A percentile compares a stretch with the other conserved stretches of the same genome.
These are phyloP conservation scores for Ambastaia sidthimunki DNA, from an alignment of 2,797 vertebrate species.

Conservation along the genomic window DNA sequence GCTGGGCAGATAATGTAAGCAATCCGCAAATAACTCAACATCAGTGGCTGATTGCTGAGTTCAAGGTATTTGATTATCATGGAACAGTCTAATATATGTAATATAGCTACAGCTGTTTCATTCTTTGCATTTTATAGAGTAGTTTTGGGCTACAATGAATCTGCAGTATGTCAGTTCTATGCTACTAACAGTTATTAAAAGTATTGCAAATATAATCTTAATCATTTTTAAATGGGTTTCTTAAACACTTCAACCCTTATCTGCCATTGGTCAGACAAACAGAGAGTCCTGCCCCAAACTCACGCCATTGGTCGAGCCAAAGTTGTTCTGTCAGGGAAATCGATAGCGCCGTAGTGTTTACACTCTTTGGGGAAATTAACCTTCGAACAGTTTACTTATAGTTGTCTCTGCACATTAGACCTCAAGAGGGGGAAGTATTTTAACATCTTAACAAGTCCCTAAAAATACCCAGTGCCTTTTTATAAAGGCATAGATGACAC, in stretches of 20 bases:
- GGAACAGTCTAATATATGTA: not conserved
- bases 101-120: not conserved
- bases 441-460: not conserved
- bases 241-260: not conserved
- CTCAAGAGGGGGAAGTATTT: not conserved
- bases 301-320: not conserved
- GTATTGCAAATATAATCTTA: too few species aligned
- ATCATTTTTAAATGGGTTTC: not conserved
- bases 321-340: not conserved
- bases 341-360: not conserved
- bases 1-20: constrained; percentile 56
- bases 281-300: not conserved
- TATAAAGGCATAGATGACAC: not conserved
- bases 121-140: not conserved
- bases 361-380: not conserved
- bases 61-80: constrained; percentile 18
- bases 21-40: constrained; percentile 45
- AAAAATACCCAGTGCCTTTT: too few species aligned
- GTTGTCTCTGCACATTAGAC: not conserved
- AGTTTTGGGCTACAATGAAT: not conserved
- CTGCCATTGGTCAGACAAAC: constrained; percentile 16
- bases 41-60: not conserved
- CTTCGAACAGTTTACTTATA: not conserved
- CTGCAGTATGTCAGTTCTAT: too few species aligned
- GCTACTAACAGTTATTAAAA: too few species aligned